Evolutionary conservation across 2,888 invertebrate species (phyloP).

Genomic region (Stomorhina lunata): DNA sequence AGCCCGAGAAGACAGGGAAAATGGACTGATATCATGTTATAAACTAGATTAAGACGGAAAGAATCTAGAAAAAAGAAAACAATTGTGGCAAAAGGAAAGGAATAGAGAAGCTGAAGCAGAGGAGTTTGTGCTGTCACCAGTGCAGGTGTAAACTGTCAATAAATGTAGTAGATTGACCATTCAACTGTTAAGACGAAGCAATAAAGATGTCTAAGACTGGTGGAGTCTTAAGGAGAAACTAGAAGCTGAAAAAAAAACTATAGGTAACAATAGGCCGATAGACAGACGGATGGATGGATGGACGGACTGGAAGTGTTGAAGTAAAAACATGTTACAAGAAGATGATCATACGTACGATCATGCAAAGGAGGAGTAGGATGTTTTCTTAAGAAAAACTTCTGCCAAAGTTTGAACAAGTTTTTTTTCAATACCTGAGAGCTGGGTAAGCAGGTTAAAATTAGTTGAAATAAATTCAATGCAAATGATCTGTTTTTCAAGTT

Average conservation of each 20-base stretch:
- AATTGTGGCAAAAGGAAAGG: not conserved
- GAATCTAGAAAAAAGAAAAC: not conserved
- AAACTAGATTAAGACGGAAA: conserved; percentile 19
- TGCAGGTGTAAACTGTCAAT: conserved; percentile 77
- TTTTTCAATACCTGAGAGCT: conserved; percentile 1
- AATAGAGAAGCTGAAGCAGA: conserved; percentile 5
- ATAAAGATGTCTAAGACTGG: conserved; percentile 65
- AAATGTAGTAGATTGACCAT: conserved; percentile 67
- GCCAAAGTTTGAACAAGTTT: conserved; percentile 19
- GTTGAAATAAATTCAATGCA: conserved; percentile 32
- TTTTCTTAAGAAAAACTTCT: not conserved
- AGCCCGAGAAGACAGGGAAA: not conserved
- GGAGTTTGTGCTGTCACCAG: conserved; percentile 67
- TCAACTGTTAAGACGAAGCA: conserved; percentile 62
- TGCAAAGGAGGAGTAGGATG: conserved; percentile 38
- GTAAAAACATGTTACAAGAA: not conserved
- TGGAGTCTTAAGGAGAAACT: not conserved
- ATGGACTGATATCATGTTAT: not conserved
- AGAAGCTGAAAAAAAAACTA: not conserved
- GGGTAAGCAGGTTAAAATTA: conserved; percentile 50
- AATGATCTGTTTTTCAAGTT: conserved; percentile 12
- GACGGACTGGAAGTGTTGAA: not conserved
- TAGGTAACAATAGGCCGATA: not conserved
- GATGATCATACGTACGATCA: not conserved
- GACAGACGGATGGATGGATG: conserved; percentile 4